Conservation (phyloP, 2,113 vertebrate species). For the Barbus barbus region DNA sequence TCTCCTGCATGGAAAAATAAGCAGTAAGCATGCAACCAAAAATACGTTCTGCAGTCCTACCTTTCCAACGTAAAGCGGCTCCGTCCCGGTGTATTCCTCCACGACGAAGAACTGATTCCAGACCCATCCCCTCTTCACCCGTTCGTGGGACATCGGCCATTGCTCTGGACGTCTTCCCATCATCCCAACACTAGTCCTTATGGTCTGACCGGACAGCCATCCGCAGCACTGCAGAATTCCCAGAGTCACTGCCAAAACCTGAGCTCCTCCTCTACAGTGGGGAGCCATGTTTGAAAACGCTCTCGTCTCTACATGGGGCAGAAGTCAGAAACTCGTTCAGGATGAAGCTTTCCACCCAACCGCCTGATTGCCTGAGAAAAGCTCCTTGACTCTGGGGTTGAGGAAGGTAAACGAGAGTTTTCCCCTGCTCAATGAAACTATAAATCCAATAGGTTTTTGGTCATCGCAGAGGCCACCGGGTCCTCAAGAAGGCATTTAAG, state of each 20-base stretch:
- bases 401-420: background rate
- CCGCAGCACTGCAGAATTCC: conserved; percentile 64
- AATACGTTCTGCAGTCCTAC: conserved; percentile 69
- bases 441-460: conserved; percentile 24
- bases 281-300: conserved; percentile 67
- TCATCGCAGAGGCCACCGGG: conserved; percentile 1
- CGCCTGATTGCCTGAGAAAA: background rate
- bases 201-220: conserved; percentile 62
- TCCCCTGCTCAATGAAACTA: conserved; percentile 1
- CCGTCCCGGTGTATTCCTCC: conserved; percentile 97
- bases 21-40: background rate
- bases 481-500: conserved; percentile 29
- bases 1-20: background rate
- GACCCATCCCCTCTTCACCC: conserved; percentile 98
- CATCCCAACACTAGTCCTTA: conserved; percentile 71
- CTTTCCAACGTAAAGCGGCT: conserved; percentile 97
- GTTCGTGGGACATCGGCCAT: conserved; percentile 69
- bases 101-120: conserved; percentile 99
- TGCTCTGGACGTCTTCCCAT: conserved; percentile 62
- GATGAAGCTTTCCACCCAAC: background rate
- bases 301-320: conserved; percentile 67
- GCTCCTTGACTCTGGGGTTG: background rate
- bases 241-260: conserved; percentile 61
- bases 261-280: conserved; percentile 61
- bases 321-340: conserved; percentile 24